phyloP scores from a whole-genome alignment of 2,888 invertebrate species.

The Scaptomyza tumidula region DNA sequence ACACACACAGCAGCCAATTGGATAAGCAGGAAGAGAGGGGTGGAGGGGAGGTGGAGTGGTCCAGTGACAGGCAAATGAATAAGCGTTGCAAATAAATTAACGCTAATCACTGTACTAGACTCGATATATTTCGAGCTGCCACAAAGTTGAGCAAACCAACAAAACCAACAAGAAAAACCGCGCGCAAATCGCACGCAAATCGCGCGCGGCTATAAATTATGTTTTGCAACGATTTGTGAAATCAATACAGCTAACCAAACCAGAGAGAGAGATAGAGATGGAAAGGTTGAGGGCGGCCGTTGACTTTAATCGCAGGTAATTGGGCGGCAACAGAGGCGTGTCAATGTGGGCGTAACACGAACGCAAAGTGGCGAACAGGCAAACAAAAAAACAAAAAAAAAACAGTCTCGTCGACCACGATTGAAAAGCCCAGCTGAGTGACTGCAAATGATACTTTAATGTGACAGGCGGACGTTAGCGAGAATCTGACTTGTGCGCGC shows the following conservation, averaged over 20 bases:
- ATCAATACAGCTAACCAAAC: slow-evolving; percentile 58
- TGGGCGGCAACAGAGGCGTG: slow-evolving; percentile 26
- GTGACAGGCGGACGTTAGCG: slow-evolving; percentile 65
- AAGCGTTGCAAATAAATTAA: slow-evolving; percentile 49
- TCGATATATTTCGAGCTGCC: slow-evolving; percentile 6
- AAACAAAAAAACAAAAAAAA: not conserved
- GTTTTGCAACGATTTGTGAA: slow-evolving; percentile 58
- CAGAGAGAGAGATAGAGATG: not conserved
- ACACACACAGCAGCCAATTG: slow-evolving; percentile 3
- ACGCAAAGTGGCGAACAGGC: slow-evolving; percentile 1
- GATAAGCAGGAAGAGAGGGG: not conserved
- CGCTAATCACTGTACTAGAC: slow-evolving; percentile 45
- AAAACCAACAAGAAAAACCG: not conserved
- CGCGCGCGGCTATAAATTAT: slow-evolving; percentile 64
- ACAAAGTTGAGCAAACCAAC: slow-evolving; percentile 18
- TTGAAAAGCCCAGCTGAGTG: slow-evolving; percentile 61
- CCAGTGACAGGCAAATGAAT: slow-evolving; percentile 15
- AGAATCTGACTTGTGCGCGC: not conserved
- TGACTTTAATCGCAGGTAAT: slow-evolving; percentile 61
- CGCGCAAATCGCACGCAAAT: slow-evolving; percentile 29
- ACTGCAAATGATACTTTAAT: slow-evolving; percentile 78
- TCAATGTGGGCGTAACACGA: slow-evolving; percentile 29
- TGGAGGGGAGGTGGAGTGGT: not conserved
- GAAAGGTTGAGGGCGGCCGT: slow-evolving; percentile 43
- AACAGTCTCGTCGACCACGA: slow-evolving; percentile 31